Base-by-base conservation (phyloP, 2,888 invertebrate genomes). In the Phalera bucephala region DNA sequence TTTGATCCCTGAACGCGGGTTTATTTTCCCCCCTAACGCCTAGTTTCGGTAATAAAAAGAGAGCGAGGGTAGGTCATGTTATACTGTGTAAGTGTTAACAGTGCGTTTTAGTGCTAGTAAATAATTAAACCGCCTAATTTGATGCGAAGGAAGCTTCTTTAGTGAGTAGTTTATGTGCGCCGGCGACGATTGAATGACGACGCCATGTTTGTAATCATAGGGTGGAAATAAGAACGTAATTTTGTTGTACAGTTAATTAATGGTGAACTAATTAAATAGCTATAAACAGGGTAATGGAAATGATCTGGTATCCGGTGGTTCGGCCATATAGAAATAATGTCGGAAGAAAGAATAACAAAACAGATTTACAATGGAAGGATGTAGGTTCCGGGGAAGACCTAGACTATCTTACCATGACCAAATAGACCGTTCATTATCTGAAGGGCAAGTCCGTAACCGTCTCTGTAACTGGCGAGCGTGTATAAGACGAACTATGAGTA, bases 81-180 rank as follows among this genome's bases (percentile, higher is more conserved):
- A 63, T 48, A 44, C 58, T 77, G 77, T 66, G 60, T 64, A 60
- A 52, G 64, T 72, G 40, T 75, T 76, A 77, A 72, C 75, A 69
- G 69, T 68, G 70, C 57, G 80, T 82, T 88, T 87, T 85, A 89
- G 72, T 82, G 76, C 78, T 77, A 80, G 85, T 87, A 86, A 87
- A 89, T 86, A 87, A 86, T 84, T 83, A 82, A 77, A 81, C 71
- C 76, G 57, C 75, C 80, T 87, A 89, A 89, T 89, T 89, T 87
- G 88, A 88, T 89, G 88, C 68, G 82, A 70, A 58, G 67, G 75
- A 76, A 75, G 69, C 67, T 69, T 69, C 63, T 69, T 67, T 59
- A 53, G 61, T 64, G 64, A 64, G 68, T 69, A 67, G 72, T 87
- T 88, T 85, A 85, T 74, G 81, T 68, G 69, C 54, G 72, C 64